Base-by-base conservation (phyloP, 2,888 invertebrate species). In the Temnothorax unifasciatus region DNA sequence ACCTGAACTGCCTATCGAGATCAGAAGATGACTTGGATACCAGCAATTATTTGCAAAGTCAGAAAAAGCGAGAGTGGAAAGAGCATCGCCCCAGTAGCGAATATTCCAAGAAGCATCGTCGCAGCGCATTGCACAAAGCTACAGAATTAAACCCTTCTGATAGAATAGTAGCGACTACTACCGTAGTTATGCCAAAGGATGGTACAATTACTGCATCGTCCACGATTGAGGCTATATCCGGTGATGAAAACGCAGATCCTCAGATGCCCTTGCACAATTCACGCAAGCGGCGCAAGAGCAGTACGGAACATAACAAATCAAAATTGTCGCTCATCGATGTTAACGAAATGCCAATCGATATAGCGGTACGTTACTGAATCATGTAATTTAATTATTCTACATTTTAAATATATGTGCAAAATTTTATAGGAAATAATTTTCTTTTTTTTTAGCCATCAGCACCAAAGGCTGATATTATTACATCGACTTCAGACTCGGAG, bases 11-110 rank as follows among this genome's bases (percentile, higher is more conserved):
- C 84, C 93, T 97, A 93, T 98, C 98, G 18, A 97, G 97, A 47
- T 98, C 98, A 0, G 98, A 98, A 92, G 98, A 98, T 91, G 98
- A 98, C 94, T 95, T 98, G 81, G 97, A 98, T 88, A 89, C 92
- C 15, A 94, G 94, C 79, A 83, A 94, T 66, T 83, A 94, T 34
- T 93, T 93, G 71, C 93, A 94, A 52, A 93, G 89, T 74, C 92
- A 93, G 6, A 95, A 93, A 74, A 95, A 94, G 68, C 91, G 94
- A 13, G 94, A 94, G 73, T 95, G 94, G 94, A 95, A 95, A 83
- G 96, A 95, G 79, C 96, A 96, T 90, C 94, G 95, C 76, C 95
- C 96, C 0, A 94, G 94, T 83, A 93, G 93, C 9, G 95, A 95
- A 83, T 94, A 94, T 84, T 90, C 93, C 2, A 57, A 34, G 1